Percentiles rank a stretch among this genome's conserved stretches.
These are phyloP conservation scores for Neopipo cinnamomea DNA, from an alignment of 2,113 vertebrate genomes.

Conservation along the genomic window DNA sequence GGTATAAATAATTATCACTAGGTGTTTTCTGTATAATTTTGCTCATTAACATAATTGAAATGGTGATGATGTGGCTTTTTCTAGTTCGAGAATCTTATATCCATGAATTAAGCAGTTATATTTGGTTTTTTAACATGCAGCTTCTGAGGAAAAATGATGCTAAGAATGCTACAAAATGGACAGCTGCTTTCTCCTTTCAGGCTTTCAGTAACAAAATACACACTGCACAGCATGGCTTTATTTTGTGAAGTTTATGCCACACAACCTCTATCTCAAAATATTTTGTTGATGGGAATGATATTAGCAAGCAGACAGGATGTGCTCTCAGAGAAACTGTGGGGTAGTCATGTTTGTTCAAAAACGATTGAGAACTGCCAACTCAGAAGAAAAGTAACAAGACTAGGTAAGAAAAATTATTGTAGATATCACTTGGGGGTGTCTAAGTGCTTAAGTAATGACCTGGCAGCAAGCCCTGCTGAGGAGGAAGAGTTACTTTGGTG, in stretches of 20 bases:
- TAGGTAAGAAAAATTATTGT: not conserved
- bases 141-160: not conserved
- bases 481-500: not conserved
- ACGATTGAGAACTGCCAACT: not conserved
- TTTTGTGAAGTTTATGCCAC: not conserved
- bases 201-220: not conserved
- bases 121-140: not conserved
- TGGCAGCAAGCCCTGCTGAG: not conserved
- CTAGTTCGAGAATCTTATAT: not conserved
- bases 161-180: not conserved
- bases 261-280: not conserved
- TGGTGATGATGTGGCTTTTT: not conserved
- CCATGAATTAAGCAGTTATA: not conserved
- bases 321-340: not conserved
- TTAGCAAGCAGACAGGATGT: not conserved
- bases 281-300: constrained; percentile 11
- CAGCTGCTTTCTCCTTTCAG: not conserved
- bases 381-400: not conserved
- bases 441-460: not conserved
- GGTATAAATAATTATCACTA: not conserved
- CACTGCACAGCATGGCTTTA: not conserved
- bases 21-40: not conserved
- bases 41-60: not conserved
- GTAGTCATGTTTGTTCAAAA: not conserved
- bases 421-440: not conserved